Percentiles rank a stretch among this genome's conserved stretches.
These are phyloP conservation scores for Syrphus vitripennis DNA, from an alignment of 2,888 invertebrate genomes.

Conservation along the genomic window DNA sequence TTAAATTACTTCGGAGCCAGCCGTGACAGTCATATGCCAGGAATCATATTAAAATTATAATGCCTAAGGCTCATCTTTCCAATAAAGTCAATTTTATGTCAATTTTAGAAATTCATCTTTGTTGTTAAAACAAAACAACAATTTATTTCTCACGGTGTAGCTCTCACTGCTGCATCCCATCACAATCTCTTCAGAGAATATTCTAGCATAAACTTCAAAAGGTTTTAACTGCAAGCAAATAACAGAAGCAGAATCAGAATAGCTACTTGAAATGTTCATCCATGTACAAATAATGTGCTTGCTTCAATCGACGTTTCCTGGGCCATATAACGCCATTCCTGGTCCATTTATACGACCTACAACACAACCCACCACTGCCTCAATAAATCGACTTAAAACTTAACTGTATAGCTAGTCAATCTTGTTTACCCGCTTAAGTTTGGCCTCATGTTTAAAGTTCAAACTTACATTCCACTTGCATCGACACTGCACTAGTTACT, in stretches of 20 bases:
- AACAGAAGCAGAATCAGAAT: slow-evolving; percentile 18
- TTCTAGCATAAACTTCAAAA: slow-evolving; percentile 25
- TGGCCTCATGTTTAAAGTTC: neutral
- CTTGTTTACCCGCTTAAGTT: neutral
- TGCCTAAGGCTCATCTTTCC: too few relatives aligned
- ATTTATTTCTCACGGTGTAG: neutral
- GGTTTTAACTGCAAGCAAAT: slow-evolving; percentile 15
- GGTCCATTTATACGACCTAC: neutral
- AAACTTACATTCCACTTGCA: neutral
- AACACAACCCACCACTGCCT: neutral
- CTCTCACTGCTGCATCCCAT: neutral
- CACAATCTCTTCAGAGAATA: neutral
- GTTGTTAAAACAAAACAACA: too few relatives aligned
- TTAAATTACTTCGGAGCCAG: too few relatives aligned
- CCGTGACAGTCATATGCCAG: too few relatives aligned
- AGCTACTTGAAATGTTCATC: slow-evolving; percentile 47
- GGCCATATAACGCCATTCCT: neutral
- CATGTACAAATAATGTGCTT: slow-evolving; percentile 46
- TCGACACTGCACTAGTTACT: neutral
- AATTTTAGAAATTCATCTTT: too few relatives aligned
- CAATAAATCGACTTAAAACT: slow-evolving; percentile 14
- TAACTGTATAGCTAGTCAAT: slow-evolving; percentile 19
- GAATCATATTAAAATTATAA: too few relatives aligned
- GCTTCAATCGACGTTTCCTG: slow-evolving; percentile 3
- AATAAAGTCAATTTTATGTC: too few relatives aligned